These are phyloP conservation scores for Erpornis zantholeuca DNA, from an alignment of 2,113 vertebrate species.

Conservation along the genomic window DNA sequence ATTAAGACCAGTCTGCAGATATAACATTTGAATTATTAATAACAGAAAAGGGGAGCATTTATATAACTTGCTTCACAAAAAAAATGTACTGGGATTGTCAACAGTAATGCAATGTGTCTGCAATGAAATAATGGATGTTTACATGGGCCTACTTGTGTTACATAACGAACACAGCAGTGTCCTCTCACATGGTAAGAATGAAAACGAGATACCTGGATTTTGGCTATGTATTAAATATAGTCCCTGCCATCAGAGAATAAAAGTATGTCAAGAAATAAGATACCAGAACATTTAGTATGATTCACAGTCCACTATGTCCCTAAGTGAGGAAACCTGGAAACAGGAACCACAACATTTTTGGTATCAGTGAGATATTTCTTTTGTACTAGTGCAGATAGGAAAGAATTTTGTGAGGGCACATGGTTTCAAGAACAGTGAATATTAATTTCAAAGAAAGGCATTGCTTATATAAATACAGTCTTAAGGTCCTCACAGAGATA, in stretches of 20 bases:
- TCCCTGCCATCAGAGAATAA: neutral
- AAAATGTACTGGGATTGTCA: neutral
- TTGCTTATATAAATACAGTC: neutral
- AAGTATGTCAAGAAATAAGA: neutral
- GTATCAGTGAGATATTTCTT: neutral
- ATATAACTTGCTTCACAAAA: neutral
- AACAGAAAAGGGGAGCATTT: neutral
- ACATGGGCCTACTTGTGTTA: neutral
- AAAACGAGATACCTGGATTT: neutral
- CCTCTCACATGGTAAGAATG: neutral
- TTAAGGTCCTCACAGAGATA: neutral
- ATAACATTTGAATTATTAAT: neutral
- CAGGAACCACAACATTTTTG: neutral
- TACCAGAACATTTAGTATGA: neutral
- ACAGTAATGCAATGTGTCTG: neutral
- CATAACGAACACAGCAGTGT: neutral
- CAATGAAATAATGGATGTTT: neutral
- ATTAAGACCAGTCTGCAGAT: neutral
- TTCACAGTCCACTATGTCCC: neutral
- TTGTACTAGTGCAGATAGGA: neutral
- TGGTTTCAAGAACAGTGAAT: neutral
- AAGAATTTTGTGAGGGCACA: neutral
- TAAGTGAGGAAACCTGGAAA: neutral
- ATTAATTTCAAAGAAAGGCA: neutral
- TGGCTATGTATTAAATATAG: neutral